Evolutionary conservation across 2,113 vertebrate genomes (phyloP).

Genomic region (Hassar affinis): DNA sequence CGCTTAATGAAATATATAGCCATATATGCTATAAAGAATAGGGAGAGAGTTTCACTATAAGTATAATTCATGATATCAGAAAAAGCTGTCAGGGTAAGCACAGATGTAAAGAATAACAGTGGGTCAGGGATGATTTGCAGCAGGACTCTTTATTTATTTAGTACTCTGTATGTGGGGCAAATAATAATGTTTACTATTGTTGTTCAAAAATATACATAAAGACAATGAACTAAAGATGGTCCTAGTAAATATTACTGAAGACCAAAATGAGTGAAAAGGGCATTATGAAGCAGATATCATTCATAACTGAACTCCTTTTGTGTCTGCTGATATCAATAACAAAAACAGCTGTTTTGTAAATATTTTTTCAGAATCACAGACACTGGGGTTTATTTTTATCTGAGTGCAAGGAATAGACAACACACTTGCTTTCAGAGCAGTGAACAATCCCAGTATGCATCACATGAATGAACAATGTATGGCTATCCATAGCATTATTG

Average conservation of each 20-base stretch:
- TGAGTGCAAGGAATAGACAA: not conserved
- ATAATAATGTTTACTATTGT: not conserved
- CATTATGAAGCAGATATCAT: not conserved
- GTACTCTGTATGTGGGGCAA: not conserved
- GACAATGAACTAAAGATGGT: not conserved
- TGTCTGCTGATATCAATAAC: not conserved
- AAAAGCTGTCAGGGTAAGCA: not conserved
- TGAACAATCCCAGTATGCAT: not conserved
- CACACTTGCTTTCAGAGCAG: not conserved
- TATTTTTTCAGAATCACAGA: not conserved
- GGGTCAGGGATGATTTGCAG: not conserved
- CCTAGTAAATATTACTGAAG: not conserved
- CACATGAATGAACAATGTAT: slow-evolving; percentile 38
- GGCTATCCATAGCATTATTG: not conserved
- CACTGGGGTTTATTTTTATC: not conserved
- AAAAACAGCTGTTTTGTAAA: not conserved
- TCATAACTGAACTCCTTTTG: not conserved
- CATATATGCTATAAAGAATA: not conserved
- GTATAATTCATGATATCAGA: not conserved
- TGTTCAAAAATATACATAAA: not conserved
- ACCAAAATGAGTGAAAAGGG: not conserved
- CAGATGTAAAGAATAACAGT: not conserved
- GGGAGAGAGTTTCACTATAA: not conserved
- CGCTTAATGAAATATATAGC: slow-evolving; percentile 12
- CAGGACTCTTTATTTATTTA: not conserved